Base-by-base conservation (phyloP, 2,113 vertebrate species). In the Coracopsis vasa region DNA sequence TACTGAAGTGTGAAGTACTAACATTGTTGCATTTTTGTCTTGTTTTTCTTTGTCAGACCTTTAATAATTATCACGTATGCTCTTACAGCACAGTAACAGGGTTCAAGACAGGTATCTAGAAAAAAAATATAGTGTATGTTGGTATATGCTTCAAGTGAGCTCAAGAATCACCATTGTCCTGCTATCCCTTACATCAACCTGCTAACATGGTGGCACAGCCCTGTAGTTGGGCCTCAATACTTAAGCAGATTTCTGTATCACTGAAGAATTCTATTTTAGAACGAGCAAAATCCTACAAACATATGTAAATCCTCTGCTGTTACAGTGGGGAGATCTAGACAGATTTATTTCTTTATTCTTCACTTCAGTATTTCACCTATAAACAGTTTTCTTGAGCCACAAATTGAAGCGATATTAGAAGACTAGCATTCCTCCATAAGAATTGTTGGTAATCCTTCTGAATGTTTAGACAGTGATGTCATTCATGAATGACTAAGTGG, bases 121-220 rank as follows among this genome's bases (percentile, higher is more conserved):
- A 86, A 54, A 37, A 41, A 5, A 83, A 31, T 72, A 60, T 13
- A 4, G 2, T 60, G 5, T 53, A 3, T 50, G 11, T 50, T 58
- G 70, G 9, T 33, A 15, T 25, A 20, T 12, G 8, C 9, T 53
- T 79, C 28, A 77, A 75, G 24, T 31, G 44, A 78, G 41, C 17
- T 84, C 45, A 64, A 56, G 89, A 73, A 51, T 42, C 33, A 60
- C 33, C 42, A 5, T 65, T 23, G 45, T 33, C 23, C 47, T 51
- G 16, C 14, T 85, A 16, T n/a, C 24, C 17, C 6, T 39, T 47
- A 5, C 25, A 53, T 58, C 16, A 41, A 35, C 41, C 29, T 78
- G 19, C 15, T 33, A 13, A 20, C 0, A 0, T 3, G 4, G 39
- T 31, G 25, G 47, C 41, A 72, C 25, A 77, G 13, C 10, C 10